phyloP scores from a whole-genome alignment of 2,797 vertebrate species.

The Lycodopsis pacificus region DNA sequence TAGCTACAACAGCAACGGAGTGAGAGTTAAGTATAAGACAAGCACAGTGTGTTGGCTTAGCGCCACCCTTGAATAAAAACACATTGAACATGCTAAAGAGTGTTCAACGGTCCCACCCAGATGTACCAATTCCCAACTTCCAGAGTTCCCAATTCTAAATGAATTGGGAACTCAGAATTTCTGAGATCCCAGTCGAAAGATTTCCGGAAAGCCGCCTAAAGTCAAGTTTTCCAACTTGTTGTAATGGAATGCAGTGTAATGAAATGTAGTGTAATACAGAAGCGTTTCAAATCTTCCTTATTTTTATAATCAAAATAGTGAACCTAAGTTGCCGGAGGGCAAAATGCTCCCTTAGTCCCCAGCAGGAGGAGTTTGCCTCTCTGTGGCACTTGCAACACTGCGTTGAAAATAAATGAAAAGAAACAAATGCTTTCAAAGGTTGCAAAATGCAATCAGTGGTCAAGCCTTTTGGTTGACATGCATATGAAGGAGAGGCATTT shows the following conservation, averaged over 20 bases:
- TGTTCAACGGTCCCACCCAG: background rate
- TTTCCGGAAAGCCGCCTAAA: background rate
- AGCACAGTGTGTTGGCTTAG: background rate
- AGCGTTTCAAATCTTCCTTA: background rate
- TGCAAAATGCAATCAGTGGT: background rate
- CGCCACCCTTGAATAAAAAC: background rate
- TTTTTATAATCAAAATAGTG: background rate
- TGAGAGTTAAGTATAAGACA: background rate
- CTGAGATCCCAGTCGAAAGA: background rate
- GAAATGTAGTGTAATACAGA: no score
- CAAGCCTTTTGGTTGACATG: background rate
- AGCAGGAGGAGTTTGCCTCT: no score
- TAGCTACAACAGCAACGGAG: background rate
- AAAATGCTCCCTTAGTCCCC: no score
- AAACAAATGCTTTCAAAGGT: background rate
- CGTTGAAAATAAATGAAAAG: no score
- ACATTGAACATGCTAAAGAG: background rate
- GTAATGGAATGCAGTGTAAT: background rate
- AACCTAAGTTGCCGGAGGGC: background rate
- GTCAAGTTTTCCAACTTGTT: background rate
- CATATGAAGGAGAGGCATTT: background rate
- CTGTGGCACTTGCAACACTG: no score
- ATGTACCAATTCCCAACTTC: background rate
- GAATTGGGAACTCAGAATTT: background rate
- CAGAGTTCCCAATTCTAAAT: background rate